Conservation (phyloP, 2,113 vertebrate genomes). For the Orthonyx spaldingii region DNA sequence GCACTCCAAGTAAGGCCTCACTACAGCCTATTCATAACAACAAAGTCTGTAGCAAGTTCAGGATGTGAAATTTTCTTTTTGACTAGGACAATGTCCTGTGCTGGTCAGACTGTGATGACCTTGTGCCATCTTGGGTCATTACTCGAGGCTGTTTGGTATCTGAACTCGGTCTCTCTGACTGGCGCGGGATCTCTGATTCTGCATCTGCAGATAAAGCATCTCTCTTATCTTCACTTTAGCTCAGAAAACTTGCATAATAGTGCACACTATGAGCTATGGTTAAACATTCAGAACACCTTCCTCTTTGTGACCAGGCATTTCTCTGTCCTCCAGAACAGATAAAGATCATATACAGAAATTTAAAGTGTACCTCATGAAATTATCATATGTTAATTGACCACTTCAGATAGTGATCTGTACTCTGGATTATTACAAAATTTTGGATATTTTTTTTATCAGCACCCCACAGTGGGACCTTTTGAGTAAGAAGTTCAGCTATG, state of each 20-base stretch:
- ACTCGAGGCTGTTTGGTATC: not conserved
- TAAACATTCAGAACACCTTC: not conserved
- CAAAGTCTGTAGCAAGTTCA: not conserved
- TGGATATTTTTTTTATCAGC: not conserved
- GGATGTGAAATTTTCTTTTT: not conserved
- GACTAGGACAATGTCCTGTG: not conserved
- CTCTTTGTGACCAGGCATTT: not conserved
- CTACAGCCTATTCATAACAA: fast-evolving
- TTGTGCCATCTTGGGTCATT: not conserved
- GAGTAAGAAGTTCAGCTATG: not conserved
- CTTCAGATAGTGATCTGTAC: not conserved
- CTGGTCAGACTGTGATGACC: not conserved
- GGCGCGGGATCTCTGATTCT: not conserved
- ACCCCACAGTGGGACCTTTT: not conserved
- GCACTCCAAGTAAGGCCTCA: fast-evolving
- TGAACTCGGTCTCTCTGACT: not conserved
- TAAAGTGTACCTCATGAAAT: not conserved
- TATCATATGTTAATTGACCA: not conserved
- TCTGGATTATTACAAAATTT: not conserved
- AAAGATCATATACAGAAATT: not conserved
- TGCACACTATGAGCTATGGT: not conserved
- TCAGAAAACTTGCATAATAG: not conserved
- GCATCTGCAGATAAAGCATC: not conserved
- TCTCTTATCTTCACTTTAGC: not conserved
- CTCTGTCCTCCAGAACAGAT: not conserved